Conservation (phyloP, 2,888 invertebrate genomes). For the Drosophila nigritarsus region DNA sequence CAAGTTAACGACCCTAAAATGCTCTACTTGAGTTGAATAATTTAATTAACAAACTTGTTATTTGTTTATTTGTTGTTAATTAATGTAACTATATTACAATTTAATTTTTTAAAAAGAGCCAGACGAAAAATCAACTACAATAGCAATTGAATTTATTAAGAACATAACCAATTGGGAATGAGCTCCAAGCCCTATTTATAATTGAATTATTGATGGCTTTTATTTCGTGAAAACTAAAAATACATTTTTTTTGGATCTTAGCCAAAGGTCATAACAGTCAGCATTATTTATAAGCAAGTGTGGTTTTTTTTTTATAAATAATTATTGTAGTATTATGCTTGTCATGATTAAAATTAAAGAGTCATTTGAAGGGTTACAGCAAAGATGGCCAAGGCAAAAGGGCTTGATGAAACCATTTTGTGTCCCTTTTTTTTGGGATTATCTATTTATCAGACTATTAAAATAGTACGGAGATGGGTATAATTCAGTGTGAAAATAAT, state of each 20-base stretch:
- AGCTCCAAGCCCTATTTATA: background rate
- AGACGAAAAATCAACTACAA: background rate
- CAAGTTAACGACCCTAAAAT: constrained; percentile 40
- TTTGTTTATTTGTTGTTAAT: background rate
- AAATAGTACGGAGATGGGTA: background rate
- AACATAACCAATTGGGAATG: background rate
- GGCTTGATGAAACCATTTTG: background rate
- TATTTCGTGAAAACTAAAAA: background rate
- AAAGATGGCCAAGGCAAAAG: background rate
- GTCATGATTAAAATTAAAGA: background rate
- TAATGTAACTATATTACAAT: background rate
- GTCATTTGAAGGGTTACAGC: background rate
- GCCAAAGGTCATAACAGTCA: background rate
- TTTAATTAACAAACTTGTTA: too few species aligned
- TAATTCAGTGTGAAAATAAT: background rate
- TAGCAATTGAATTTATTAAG: background rate
- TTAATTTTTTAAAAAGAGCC: background rate
- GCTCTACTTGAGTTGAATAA: constrained; percentile 27
- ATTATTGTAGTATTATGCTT: background rate
- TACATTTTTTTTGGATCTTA: background rate
- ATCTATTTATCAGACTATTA: background rate
- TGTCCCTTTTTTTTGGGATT: background rate
- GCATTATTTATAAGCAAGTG: background rate
- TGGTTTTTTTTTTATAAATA: background rate
- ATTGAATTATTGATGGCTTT: background rate